These are phyloP conservation scores for Spodoptera exigua DNA, from an alignment of 2,888 invertebrate genomes.

Conservation along the genomic window DNA sequence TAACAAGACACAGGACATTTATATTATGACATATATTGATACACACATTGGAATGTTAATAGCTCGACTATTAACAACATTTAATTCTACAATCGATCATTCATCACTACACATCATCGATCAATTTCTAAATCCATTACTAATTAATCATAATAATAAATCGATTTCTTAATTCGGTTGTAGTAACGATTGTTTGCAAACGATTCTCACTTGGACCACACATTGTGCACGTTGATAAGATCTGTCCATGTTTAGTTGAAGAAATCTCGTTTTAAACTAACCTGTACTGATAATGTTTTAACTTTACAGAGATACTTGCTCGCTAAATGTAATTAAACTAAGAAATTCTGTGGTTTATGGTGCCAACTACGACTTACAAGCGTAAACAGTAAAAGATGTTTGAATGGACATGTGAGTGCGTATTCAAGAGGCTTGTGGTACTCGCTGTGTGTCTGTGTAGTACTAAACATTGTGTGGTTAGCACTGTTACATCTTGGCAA, in stretches of 20 bases:
- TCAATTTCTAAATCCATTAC: conserved; percentile 21
- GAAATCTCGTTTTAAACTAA: conserved; percentile 55
- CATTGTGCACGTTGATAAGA: conserved; percentile 43
- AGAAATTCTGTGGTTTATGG: conserved; percentile 30
- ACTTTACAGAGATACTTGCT: conserved; percentile 42
- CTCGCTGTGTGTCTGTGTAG: no score
- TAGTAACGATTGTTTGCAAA: background rate
- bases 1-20: no score
- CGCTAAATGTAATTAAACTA: conserved; percentile 36
- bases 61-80: conserved; percentile 2
- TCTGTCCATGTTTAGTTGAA: conserved; percentile 57
- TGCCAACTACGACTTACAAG: background rate
- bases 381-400: conserved; percentile 11
- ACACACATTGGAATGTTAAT: conserved; percentile 17
- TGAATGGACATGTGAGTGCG: conserved; percentile 5
- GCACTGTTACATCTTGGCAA: background rate
- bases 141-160: conserved; percentile 30
- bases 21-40: no score
- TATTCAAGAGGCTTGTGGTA: background rate
- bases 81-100: conserved; percentile 16
- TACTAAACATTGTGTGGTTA: background rate
- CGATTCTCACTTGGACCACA: conserved; percentile 31
- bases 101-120: conserved; percentile 11
- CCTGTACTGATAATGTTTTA: conserved; percentile 24
- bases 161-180: background rate